Percentiles rank a stretch among this genome's conserved stretches.
Conservation (phyloP, 2,888 invertebrate genomes). For the Apotomis betuletana region DNA sequence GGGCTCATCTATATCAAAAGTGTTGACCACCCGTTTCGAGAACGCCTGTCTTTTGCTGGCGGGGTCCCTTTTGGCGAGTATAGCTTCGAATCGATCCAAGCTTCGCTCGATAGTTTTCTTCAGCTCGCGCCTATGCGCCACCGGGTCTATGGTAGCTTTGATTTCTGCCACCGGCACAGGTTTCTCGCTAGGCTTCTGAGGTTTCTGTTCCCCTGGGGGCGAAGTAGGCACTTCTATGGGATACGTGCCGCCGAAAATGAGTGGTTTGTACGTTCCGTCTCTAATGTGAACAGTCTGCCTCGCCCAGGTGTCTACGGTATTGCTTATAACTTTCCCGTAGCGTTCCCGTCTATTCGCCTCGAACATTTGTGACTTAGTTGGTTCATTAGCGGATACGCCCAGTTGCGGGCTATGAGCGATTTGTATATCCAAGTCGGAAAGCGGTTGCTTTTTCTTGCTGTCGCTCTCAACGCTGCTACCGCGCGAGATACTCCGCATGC, state of each 20-base stretch:
- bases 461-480: slow-evolving; percentile 23
- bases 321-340: slow-evolving; percentile 80
- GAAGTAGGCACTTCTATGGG: slow-evolving; percentile 90
- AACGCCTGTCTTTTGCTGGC: slow-evolving; percentile 42
- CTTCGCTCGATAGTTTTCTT: slow-evolving; percentile 76
- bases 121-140: slow-evolving; percentile 56
- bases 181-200: slow-evolving; percentile 1
- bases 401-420: slow-evolving; percentile 49
- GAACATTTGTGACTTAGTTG: slow-evolving; percentile 51
- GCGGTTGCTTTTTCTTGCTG: slow-evolving; percentile 39
- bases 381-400: slow-evolving; percentile 42
- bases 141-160: slow-evolving; percentile 36
- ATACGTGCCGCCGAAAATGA: slow-evolving; percentile 93
- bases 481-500: slow-evolving; percentile 32
- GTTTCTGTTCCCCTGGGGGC: slow-evolving; percentile 47
- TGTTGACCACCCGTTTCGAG: slow-evolving; percentile 48
- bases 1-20: slow-evolving; percentile 84
- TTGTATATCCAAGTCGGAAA: slow-evolving; percentile 62
- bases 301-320: slow-evolving; percentile 86
- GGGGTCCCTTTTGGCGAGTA: slow-evolving; percentile 58
- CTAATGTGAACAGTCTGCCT: slow-evolving; percentile 75
- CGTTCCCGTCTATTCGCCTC: slow-evolving; percentile 50
- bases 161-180: slow-evolving; percentile 39
- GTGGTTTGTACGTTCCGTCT: slow-evolving; percentile 80
- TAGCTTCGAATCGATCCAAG: slow-evolving; percentile 72